phyloP scores from a whole-genome alignment of 2,888 invertebrate genomes.

The Dastarcus helophoroides region DNA sequence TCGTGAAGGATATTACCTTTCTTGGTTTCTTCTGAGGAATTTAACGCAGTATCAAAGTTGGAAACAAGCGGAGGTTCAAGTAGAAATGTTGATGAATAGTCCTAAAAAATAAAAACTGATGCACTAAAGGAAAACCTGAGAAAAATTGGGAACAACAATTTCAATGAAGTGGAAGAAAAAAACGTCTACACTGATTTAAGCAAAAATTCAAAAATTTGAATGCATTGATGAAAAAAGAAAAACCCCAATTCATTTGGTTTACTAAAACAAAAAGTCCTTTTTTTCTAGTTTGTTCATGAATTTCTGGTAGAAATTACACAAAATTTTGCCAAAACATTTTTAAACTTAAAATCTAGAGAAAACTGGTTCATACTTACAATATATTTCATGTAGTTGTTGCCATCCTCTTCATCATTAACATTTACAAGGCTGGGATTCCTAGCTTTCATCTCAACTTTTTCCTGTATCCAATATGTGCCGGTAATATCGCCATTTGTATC shows the following conservation, averaged over 20 bases:
- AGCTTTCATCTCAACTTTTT: constrained; percentile 23
- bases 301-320: no score
- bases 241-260: no score
- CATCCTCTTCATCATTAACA: constrained; percentile 21
- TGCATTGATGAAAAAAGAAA: no score
- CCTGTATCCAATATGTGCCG: constrained; percentile 57
- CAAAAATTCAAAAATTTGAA: no score
- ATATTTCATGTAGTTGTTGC: constrained; percentile 26
- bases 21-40: constrained; percentile 41
- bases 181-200: no score
- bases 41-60: constrained; percentile 42
- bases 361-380: constrained; percentile 21
- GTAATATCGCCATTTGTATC: constrained; percentile 53
- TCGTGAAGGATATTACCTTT: constrained; percentile 50
- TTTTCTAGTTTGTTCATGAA: no score
- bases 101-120: constrained; percentile 24
- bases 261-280: no score
- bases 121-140: no score
- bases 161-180: no score
- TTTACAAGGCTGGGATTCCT: constrained; percentile 8
- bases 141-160: no score
- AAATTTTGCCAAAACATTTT: no score
- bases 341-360: no score
- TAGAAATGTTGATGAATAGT: constrained; percentile 30
- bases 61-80: constrained; percentile 41